Evolutionary conservation across 2,888 invertebrate species (phyloP).

Genomic region (Orthosia gothica): DNA sequence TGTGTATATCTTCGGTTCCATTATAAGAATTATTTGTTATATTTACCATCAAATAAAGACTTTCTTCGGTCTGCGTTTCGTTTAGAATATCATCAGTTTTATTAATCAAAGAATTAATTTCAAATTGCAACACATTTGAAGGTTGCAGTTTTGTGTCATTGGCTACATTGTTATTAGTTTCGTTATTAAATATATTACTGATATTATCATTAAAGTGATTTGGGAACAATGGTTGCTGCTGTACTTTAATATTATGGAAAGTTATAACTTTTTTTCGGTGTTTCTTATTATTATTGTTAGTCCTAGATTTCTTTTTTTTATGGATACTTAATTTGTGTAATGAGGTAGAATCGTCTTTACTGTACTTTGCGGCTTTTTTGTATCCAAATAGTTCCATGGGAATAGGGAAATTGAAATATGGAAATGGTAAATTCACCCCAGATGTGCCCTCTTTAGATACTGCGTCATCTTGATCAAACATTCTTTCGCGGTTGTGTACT

Average conservation of each 20-base stretch:
- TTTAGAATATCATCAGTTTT: constrained; percentile 68
- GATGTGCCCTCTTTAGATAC: constrained; percentile 75
- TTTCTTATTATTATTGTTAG: constrained; percentile 79
- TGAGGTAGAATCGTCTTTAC: constrained; percentile 73
- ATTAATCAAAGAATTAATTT: constrained; percentile 60
- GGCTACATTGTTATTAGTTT: constrained; percentile 55
- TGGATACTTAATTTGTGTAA: constrained; percentile 83
- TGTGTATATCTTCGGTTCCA: constrained; percentile 69
- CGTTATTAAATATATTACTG: constrained; percentile 55
- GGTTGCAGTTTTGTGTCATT: constrained; percentile 54
- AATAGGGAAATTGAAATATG: constrained; percentile 81
- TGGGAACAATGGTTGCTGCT: constrained; percentile 71
- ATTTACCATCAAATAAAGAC: constrained; percentile 77
- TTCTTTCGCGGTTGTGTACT: constrained; percentile 64
- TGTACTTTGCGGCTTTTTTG: constrained; percentile 71
- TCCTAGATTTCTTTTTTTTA: constrained; percentile 84
- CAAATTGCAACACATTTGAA: constrained; percentile 54
- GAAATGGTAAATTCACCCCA: constrained; percentile 77
- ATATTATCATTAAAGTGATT: constrained; percentile 67
- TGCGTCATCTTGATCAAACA: constrained; percentile 67
- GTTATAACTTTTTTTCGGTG: constrained; percentile 83
- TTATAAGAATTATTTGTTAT: constrained; percentile 79
- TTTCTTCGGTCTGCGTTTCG: constrained; percentile 74
- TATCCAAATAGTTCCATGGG: constrained; percentile 79
- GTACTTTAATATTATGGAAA: constrained; percentile 81